A percentile compares a stretch with the other conserved stretches of the same genome.
Conservation (phyloP, 1,140 invertebrate genomes). For the Polypedilum vanderplanki region DNA sequence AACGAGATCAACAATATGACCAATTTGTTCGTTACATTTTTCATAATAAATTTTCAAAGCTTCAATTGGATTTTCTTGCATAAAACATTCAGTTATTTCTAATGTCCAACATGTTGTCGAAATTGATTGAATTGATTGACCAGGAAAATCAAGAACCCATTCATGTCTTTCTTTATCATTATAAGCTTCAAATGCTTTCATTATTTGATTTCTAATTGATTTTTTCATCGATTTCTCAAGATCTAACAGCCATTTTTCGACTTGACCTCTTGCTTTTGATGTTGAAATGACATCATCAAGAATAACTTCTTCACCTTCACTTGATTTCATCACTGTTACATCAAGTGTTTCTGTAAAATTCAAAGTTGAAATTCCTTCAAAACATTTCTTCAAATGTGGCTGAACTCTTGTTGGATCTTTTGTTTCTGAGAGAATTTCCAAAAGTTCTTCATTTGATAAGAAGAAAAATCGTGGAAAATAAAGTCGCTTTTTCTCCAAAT, state of each 20-base stretch:
- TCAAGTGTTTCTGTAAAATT: conserved; percentile 81
- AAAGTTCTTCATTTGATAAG: conserved; percentile 90
- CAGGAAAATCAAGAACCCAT: conserved; percentile 87
- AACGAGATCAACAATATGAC: conserved; percentile 78
- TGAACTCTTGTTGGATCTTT: conserved; percentile 95
- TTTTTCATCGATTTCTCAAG: conserved; percentile 86
- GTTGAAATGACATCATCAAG: conserved; percentile 79
- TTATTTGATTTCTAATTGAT: conserved; percentile 68
- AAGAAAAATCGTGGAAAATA: conserved; percentile 97
- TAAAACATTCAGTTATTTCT: conserved; percentile 67
- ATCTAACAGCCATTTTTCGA: conserved; percentile 94
- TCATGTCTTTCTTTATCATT: conserved; percentile 52
- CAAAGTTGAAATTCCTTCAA: conserved; percentile 83
- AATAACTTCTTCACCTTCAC: conserved; percentile 72
- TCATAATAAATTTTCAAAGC: conserved; percentile 51
- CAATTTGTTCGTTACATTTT: conserved; percentile 64
- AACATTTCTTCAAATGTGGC: conserved; percentile 96
- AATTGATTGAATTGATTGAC: conserved; percentile 80
- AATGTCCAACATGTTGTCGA: conserved; percentile 84
- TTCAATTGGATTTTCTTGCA: conserved; percentile 44
- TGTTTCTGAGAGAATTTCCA: conserved; percentile 94
- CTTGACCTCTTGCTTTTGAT: conserved; percentile 80
- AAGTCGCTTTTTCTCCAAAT: conserved; percentile 91
- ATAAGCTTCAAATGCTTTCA: conserved; percentile 60
- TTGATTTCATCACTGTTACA: conserved; percentile 83